These are phyloP conservation scores for Trichonephila clavipes DNA, from an alignment of 1,140 invertebrate species.

Conservation along the genomic window DNA sequence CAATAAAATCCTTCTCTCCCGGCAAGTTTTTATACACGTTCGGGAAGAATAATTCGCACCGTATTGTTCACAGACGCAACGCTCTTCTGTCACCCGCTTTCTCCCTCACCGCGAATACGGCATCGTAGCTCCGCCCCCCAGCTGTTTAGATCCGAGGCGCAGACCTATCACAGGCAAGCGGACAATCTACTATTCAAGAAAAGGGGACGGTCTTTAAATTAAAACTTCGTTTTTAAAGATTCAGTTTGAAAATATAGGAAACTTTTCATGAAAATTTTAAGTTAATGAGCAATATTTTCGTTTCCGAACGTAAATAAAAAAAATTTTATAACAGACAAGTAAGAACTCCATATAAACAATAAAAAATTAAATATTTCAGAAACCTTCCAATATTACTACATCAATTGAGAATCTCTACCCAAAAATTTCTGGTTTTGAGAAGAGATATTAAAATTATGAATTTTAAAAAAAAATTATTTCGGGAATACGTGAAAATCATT, in stretches of 20 bases:
- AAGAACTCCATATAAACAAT: too few species aligned
- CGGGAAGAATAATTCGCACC: conserved; percentile 7
- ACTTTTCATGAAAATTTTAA: too few species aligned
- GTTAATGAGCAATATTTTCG: too few species aligned
- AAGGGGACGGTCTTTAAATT: background rate
- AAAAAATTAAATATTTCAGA: too few species aligned
- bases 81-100: conserved; percentile 44
- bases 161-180: conserved; percentile 51
- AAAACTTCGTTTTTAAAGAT: background rate
- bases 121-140: conserved; percentile 61
- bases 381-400: too few species aligned
- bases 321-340: too few species aligned
- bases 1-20: conserved; percentile 47
- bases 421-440: too few species aligned
- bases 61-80: conserved; percentile 2
- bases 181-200: conserved; percentile 33
- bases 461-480: too few species aligned
- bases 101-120: conserved; percentile 58
- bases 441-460: too few species aligned
- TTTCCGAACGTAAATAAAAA: too few species aligned
- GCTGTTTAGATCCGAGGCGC: conserved; percentile 40
- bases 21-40: background rate
- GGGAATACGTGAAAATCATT: too few species aligned
- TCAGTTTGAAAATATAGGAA: background rate
- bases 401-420: too few species aligned